phyloP scores from a whole-genome alignment of 2,888 invertebrate genomes.

The Drosophila austrosaltans region DNA sequence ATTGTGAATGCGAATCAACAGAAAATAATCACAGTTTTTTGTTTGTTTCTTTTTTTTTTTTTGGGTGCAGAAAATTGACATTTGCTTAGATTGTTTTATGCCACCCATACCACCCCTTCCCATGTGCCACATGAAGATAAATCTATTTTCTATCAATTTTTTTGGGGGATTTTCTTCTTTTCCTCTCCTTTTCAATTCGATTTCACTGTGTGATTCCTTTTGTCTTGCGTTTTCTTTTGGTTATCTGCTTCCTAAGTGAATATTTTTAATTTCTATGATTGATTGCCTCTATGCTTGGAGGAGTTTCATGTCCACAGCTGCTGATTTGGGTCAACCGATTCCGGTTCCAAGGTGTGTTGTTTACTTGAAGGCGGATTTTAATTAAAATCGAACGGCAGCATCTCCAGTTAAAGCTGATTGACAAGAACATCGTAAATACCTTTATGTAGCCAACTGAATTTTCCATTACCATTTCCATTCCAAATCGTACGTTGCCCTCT shows the following conservation, averaged over 20 bases:
- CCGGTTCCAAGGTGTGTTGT: neutral
- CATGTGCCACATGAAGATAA: slow-evolving; percentile 46
- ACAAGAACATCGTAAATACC: slow-evolving; percentile 8
- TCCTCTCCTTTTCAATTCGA: slow-evolving; percentile 12
- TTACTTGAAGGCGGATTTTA: neutral
- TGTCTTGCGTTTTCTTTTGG: slow-evolving; percentile 17
- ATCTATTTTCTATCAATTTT: slow-evolving; percentile 39
- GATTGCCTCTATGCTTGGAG: slow-evolving; percentile 36
- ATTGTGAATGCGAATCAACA: too few species aligned
- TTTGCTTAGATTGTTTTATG: neutral
- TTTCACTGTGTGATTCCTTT: slow-evolving; percentile 23
- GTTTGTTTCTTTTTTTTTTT: neutral
- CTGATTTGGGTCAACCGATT: slow-evolving; percentile 9
- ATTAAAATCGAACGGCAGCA: slow-evolving; percentile 19
- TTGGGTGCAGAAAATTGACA: neutral
- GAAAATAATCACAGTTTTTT: too few species aligned
- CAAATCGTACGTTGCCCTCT: slow-evolving; percentile 14
- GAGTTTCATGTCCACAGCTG: neutral
- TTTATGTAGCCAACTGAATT: neutral
- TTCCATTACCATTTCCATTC: neutral
- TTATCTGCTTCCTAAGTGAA: slow-evolving; percentile 23
- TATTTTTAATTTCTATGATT: slow-evolving; percentile 62
- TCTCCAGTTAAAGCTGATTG: slow-evolving; percentile 13
- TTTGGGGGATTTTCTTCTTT: slow-evolving; percentile 24
- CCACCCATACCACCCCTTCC: slow-evolving; percentile 15